phyloP scores from a whole-genome alignment of 2,797 vertebrate species.

The Tenualosa ilisha region DNA sequence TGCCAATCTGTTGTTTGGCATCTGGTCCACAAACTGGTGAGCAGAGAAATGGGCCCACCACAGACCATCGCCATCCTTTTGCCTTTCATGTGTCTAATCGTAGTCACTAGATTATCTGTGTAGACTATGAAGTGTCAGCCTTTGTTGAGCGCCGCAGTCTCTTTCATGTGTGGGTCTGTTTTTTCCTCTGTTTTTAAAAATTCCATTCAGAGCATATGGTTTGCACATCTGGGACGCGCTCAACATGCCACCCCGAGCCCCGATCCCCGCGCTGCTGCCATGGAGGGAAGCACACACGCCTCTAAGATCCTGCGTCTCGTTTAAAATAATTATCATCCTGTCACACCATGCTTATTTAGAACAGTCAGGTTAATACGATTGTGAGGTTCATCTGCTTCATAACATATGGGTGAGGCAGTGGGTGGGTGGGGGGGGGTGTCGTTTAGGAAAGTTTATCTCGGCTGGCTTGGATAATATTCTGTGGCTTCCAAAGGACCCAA shows the following conservation, averaged over 20 bases:
- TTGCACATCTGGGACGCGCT: conserved; percentile 90
- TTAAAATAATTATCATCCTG: conserved; percentile 23
- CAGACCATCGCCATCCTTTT: conserved; percentile 81
- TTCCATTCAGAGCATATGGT: conserved; percentile 92
- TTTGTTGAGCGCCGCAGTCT: conserved; percentile 87
- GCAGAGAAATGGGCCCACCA: conserved; percentile 84
- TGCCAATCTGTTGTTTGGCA: conserved; percentile 78
- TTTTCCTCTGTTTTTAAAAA: conserved; percentile 59
- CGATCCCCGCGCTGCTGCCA: conserved; percentile 52
- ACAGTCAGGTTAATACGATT: conserved; percentile 35
- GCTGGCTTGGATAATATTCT: not conserved
- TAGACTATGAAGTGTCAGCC: conserved; percentile 79
- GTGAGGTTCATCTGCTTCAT: not conserved
- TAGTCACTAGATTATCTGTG: conserved; percentile 88
- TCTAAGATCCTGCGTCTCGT: conserved; percentile 48
- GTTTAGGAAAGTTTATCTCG: conserved; percentile 6
- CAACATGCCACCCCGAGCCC: conserved; percentile 66
- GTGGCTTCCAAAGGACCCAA: not conserved
- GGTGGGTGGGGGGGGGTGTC: not conserved
- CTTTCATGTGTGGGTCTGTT: conserved; percentile 91
- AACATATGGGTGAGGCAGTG: not conserved
- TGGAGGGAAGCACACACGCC: conserved; percentile 75
- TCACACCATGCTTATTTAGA: conserved; percentile 23
- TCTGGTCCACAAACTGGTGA: conserved; percentile 89
- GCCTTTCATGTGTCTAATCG: conserved; percentile 93